phyloP scores from a whole-genome alignment of 2,888 invertebrate species.

The Graphium colonna region DNA sequence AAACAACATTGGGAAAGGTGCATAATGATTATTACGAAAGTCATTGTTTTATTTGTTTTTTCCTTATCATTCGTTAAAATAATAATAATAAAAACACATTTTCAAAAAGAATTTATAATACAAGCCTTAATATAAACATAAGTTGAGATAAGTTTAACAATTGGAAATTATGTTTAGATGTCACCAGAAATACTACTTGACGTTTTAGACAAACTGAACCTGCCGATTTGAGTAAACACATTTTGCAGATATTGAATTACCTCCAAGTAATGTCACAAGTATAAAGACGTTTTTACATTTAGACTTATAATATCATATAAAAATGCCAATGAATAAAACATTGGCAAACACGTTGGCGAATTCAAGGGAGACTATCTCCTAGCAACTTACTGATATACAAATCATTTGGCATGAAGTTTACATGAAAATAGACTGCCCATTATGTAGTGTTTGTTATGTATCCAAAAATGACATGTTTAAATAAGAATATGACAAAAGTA shows the following conservation, averaged over 20 bases:
- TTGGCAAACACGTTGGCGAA: not conserved
- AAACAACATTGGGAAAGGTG: too few species aligned
- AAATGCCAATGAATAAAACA: not conserved
- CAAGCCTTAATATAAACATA: constrained; percentile 13
- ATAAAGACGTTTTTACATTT: not conserved
- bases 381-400: not conserved
- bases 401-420: not conserved
- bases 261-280: too few species aligned
- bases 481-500: too few species aligned
- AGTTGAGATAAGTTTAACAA: constrained; percentile 16
- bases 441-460: not conserved
- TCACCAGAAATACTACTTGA: not conserved
- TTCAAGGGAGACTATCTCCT: not conserved
- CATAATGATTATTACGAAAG: too few species aligned
- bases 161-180: constrained; percentile 11
- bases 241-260: too few species aligned
- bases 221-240: not conserved
- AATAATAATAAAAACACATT: constrained; percentile 15
- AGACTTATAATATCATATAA: not conserved
- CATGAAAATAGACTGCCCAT: not conserved
- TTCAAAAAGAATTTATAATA: constrained; percentile 20
- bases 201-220: not conserved
- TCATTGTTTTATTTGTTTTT: too few species aligned
- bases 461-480: too few species aligned
- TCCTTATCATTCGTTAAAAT: too few species aligned